Percentiles rank a stretch among this genome's conserved stretches.
Evolutionary conservation across 1,140 invertebrate species (phyloP).

Genomic region (Pachypeltis micranthus): DNA sequence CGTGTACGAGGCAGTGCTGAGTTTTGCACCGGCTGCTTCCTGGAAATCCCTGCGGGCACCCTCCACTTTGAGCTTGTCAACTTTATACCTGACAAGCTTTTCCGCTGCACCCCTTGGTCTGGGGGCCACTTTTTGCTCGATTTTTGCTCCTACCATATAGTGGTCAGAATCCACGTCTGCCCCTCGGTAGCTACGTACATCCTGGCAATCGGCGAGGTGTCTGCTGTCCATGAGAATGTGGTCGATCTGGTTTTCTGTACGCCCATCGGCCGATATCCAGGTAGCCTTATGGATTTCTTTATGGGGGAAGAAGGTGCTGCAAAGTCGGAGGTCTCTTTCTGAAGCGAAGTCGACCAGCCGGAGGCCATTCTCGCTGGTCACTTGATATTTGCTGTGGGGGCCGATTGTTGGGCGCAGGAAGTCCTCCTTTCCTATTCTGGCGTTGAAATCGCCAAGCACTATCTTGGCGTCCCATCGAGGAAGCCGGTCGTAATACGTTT

Average conservation of each 20-base stretch:
- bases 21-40: background rate
- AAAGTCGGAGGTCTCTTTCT: too few species aligned
- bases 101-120: background rate
- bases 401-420: slow-evolving; percentile 6
- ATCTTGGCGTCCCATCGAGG: slow-evolving; percentile 16
- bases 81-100: background rate
- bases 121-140: slow-evolving; percentile 11
- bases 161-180: slow-evolving; percentile 22
- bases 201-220: background rate
- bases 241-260: slow-evolving; percentile 23
- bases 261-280: slow-evolving; percentile 19
- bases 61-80: slow-evolving; percentile 1
- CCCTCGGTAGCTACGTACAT: slow-evolving; percentile 20
- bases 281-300: slow-evolving; percentile 24
- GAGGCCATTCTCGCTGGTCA: slow-evolving; percentile 23
- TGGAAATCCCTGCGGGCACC: background rate
- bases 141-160: slow-evolving; percentile 18
- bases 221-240: slow-evolving; percentile 21
- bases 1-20: background rate
- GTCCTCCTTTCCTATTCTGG: slow-evolving; percentile 17
- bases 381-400: slow-evolving; percentile 28
- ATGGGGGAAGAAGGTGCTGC: slow-evolving; percentile 22
- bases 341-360: slow-evolving; percentile 22
- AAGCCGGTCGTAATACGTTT: background rate
- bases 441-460: slow-evolving; percentile 22